phyloP scores from a whole-genome alignment of 2,888 invertebrate genomes.

The Diarsia rubi region DNA sequence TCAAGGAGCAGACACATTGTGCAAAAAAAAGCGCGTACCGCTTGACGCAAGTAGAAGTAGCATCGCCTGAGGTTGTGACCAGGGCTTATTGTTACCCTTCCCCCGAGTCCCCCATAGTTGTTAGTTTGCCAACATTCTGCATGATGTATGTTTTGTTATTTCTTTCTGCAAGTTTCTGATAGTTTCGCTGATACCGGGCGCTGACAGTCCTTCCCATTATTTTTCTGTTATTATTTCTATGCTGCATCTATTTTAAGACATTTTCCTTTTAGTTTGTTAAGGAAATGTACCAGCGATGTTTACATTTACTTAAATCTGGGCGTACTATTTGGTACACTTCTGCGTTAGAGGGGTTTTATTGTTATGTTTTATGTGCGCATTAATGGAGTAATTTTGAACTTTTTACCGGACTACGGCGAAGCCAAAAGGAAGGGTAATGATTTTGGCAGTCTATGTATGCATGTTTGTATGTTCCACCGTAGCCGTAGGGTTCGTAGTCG shows the following conservation, averaged over 20 bases:
- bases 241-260: conserved; percentile 6
- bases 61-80: neutral
- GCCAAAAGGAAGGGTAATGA: too few relatives aligned
- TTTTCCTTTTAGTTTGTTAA: conserved; percentile 5
- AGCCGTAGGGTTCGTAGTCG: too few relatives aligned
- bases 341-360: neutral
- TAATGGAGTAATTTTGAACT: neutral
- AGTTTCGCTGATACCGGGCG: conserved; percentile 47
- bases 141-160: conserved; percentile 60
- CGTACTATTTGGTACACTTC: neutral
- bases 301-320: neutral
- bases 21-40: neutral
- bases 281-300: neutral
- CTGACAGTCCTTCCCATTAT: conserved; percentile 45
- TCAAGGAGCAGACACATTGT: too few relatives aligned
- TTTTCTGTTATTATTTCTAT: conserved; percentile 40
- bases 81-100: conserved; percentile 16
- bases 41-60: neutral
- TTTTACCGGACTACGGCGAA: too few relatives aligned
- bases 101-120: conserved; percentile 28
- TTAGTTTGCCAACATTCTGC: conserved; percentile 57
- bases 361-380: neutral
- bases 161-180: conserved; percentile 53
- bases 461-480: too few relatives aligned
- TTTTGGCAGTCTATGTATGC: too few relatives aligned